Base-by-base conservation (phyloP, 2,797 vertebrate species). In the Chelmon rostratus region DNA sequence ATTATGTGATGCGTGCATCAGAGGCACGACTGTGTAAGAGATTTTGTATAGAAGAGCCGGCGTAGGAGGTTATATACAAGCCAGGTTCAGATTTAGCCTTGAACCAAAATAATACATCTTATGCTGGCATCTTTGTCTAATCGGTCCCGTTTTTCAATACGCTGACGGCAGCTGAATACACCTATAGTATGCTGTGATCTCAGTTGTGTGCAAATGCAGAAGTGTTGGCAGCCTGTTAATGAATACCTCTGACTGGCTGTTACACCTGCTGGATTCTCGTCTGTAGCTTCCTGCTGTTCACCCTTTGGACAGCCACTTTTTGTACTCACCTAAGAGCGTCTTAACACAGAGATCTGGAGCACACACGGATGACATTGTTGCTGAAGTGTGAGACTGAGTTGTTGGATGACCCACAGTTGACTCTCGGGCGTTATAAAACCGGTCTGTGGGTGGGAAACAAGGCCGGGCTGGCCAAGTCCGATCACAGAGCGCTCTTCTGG, bases 361-460 rank as follows among this genome's bases (percentile, higher is more conserved):
- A 52, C 62, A 76, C 54, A 77, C n/a, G 16, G n/a, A 71, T 9
- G 21, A 77, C 46, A 73, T 56, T 78, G 53, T 25, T 47, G 56
- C 3, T 67, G 53, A 69, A 72, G 73, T 67, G 72, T 73, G 50
- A 81, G 74, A 62, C 46, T 71, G 67, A 69, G 73, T 74, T 68
- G 74, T n/a, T 63, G 56, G 44, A n/a, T 70, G 63, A 83, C 86
- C 82, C 40, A 13, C 23, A 19, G 84, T 83, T 87, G 66, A 67
- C 7, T 58, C 38, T 67, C 28, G 73, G 71, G 79, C 12, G 3
- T 89, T 88, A 87, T 54, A 76, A 82, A 91, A 85, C 77, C 73
- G 59, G 61, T 78, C 53, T 65, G 85, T 90, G 81, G 89, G 90
- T 76, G 84, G 83, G 87, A 83, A 65, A 59, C 42, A 50, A 50